Conservation (phyloP, 2,797 vertebrate genomes). For the Coracias cyanogaster region DNA sequence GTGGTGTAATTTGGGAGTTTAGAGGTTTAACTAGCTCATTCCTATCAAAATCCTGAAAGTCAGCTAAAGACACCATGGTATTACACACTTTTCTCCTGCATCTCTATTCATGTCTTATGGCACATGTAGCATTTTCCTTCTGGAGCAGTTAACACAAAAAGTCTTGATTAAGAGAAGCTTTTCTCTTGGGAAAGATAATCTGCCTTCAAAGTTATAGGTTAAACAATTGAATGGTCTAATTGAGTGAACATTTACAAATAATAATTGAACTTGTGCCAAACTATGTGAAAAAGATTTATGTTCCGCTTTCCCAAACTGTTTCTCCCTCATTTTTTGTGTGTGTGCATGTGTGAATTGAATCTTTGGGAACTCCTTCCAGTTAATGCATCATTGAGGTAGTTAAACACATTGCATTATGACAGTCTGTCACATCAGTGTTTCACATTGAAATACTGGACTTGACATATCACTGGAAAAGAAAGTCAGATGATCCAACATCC, state of each 20-base stretch:
- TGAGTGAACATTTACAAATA: conserved; percentile 71
- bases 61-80: background rate
- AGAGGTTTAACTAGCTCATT: background rate
- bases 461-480: conserved; percentile 60
- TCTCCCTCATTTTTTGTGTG: background rate
- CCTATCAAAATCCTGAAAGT: background rate
- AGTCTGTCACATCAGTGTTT: conserved; percentile 69
- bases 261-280: conserved; percentile 68
- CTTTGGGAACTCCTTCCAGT: conserved; percentile 63
- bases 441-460: conserved; percentile 54
- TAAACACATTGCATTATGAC: conserved; percentile 62
- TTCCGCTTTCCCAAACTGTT: conserved; percentile 54
- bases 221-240: conserved; percentile 51
- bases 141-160: conserved; percentile 23
- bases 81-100: background rate
- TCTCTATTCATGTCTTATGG: background rate
- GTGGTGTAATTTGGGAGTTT: background rate
- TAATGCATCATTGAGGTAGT: conserved; percentile 46
- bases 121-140: conserved; percentile 18
- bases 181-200: conserved; percentile 51
- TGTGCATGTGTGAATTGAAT: conserved; percentile 55
- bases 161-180: background rate
- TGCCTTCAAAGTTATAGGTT: conserved; percentile 54
- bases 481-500: conserved; percentile 4
- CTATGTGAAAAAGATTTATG: conserved; percentile 62